Base-by-base conservation (phyloP, 2,888 invertebrate species). In the Xiphydria camelus region DNA sequence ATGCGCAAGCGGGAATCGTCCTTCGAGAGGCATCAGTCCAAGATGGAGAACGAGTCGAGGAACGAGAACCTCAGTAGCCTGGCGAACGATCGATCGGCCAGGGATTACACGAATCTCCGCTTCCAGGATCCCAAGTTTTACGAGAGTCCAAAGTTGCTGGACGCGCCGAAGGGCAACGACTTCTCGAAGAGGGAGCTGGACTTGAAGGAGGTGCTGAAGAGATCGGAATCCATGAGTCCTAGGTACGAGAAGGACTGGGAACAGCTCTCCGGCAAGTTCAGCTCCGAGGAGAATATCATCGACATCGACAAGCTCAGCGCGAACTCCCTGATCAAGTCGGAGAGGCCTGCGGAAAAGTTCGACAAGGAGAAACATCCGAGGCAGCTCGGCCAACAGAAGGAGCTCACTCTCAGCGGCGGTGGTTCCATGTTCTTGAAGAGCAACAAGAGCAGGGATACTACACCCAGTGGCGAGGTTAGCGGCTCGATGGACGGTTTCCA, bases 341-440 rank as follows among this genome's bases (percentile, higher is more conserved):
- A 70, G 14, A 55, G 40, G 7, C 21, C 45, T 0, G 9, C 15
- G 14, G 64, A 66, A 2, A 61, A 55, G 46, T 61, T 76, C 45
- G 68, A 74, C 29, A 74, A 75, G 31, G 76, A 77, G 35, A 77
- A 73, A 51, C 76, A 78, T 57, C 75, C 77, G 7, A 70, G 70
- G 39, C 67, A 73, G 29, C 70, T 77, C 32, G 65, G 76, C 21
- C 77, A 75, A 35, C 69, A 77, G 14, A 73, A 66, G 48, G 76
- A 75, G 35, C 59, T 77, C 6, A 73, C 72, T 1, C 58, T 77
- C 1, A 76, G 68, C 37, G 82, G 82, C 1, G 82, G 80, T n/a
- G 86, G 86, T 2, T 76, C 82, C 3, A 83, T 84, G 79, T 86
- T 85, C 59, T 73, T 86, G 4, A 86, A 85, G 64, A 73, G 71